These are phyloP conservation scores for Trialeurodes vaporariorum DNA, from an alignment of 1,140 invertebrate genomes.

Conservation along the genomic window DNA sequence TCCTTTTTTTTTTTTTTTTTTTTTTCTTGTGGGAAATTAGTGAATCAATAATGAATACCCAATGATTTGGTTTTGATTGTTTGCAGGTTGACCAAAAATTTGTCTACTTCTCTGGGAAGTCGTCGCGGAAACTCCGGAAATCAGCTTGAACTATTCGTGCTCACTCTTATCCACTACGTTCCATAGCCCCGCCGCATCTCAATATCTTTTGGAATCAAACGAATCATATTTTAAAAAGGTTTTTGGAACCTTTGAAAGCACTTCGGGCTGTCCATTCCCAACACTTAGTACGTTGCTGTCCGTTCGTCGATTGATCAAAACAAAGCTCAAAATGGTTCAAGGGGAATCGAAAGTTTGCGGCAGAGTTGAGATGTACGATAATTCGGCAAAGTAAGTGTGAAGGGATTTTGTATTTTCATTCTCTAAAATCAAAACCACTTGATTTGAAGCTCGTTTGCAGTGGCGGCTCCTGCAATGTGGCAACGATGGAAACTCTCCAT, in stretches of 20 bases:
- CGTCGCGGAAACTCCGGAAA: conserved; percentile 13
- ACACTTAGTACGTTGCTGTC: too few species aligned
- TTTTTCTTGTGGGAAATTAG: neutral
- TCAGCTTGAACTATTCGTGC: conserved; percentile 13
- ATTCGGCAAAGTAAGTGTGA: neutral
- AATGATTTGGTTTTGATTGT: neutral
- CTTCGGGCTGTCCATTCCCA: too few species aligned
- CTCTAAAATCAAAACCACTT: too few species aligned
- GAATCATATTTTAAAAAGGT: too few species aligned
- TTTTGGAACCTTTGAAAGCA: too few species aligned
- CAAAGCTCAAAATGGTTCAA: neutral
- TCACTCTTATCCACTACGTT: conserved; percentile 16
- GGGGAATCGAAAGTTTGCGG: neutral
- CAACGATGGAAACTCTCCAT: too few species aligned
- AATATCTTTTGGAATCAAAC: too few species aligned
- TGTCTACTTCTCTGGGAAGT: conserved; percentile 8
- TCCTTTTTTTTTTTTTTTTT: neutral
- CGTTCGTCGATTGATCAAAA: too few species aligned
- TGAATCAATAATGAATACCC: neutral
- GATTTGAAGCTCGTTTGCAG: too few species aligned
- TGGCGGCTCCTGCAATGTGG: too few species aligned
- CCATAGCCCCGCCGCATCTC: conserved; percentile 10
- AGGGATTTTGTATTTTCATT: too few species aligned
- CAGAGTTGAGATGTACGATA: neutral
- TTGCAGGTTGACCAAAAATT: conserved; percentile 16